phyloP scores from a whole-genome alignment of 2,113 vertebrate genomes.

The Pygathrix nemaeus region DNA sequence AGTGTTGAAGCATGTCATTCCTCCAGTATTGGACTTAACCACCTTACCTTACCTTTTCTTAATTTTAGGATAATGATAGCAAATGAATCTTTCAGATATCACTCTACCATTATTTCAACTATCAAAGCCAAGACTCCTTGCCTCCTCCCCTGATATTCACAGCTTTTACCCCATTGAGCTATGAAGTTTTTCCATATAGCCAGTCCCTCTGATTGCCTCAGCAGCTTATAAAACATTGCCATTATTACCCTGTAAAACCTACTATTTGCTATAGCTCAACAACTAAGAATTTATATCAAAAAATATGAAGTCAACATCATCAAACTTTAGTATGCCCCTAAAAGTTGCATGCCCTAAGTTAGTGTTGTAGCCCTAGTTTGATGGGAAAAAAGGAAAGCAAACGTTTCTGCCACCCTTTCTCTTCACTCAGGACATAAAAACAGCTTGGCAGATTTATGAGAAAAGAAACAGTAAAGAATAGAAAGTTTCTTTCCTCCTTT shows the following conservation, averaged over 20 bases:
- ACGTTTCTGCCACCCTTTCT: not conserved
- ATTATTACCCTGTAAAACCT: not conserved
- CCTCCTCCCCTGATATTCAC: not conserved
- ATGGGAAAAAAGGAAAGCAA: not conserved
- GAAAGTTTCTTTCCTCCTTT: not conserved
- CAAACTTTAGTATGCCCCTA: not conserved
- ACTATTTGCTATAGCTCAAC: not conserved
- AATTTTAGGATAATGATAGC: not conserved
- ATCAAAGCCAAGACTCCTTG: not conserved
- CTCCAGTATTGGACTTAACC: not conserved
- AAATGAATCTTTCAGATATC: not conserved
- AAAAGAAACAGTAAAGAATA: not conserved
- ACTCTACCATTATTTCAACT: not conserved
- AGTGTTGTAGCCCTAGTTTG: not conserved
- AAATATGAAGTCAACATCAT: conserved; percentile 2
- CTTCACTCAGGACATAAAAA: not conserved
- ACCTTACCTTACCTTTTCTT: not conserved
- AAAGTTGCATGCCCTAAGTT: not conserved
- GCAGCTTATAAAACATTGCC: not conserved
- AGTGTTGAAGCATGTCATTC: not conserved
- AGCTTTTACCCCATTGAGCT: not conserved
- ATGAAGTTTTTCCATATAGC: not conserved
- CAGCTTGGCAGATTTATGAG: not conserved
- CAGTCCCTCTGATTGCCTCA: not conserved
- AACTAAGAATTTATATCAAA: not conserved